These are phyloP conservation scores for Eurytemora carolleeae DNA, from an alignment of 1,140 invertebrate genomes.

Conservation along the genomic window DNA sequence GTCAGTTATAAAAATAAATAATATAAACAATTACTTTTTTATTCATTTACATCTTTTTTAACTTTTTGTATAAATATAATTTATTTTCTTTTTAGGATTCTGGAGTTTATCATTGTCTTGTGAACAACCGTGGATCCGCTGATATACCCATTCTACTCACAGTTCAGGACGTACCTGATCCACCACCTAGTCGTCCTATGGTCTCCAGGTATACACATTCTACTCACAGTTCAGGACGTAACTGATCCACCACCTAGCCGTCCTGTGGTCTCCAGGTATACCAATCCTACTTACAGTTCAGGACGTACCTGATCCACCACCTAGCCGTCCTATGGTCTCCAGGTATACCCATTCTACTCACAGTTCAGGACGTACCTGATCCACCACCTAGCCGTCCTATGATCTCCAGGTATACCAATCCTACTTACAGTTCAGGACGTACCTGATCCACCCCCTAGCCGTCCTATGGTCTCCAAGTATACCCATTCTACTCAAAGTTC, in stretches of 20 bases:
- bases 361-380: conserved; percentile 12
- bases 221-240: conserved; percentile 9
- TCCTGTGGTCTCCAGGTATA: conserved; percentile 8
- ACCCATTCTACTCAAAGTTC: conserved; percentile 4
- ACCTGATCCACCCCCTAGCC: conserved; percentile 10
- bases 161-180: conserved; percentile 13
- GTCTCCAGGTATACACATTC: conserved; percentile 7
- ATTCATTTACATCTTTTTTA: too few species aligned
- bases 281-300: conserved; percentile 5
- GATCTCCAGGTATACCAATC: conserved; percentile 6
- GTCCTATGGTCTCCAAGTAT: conserved; percentile 9
- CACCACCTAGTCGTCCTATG: conserved; percentile 12
- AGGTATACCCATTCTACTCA: conserved; percentile 4
- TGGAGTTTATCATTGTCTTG: conserved; percentile 11
- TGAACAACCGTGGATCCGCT: conserved; percentile 6
- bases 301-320: conserved; percentile 12
- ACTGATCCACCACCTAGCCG: conserved; percentile 9
- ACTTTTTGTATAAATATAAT: too few species aligned
- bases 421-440: conserved; percentile 9
- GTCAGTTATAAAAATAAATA: not conserved
- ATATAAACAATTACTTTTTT: too few species aligned
- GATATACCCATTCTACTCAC: conserved; percentile 9
- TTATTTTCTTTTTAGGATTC: conserved; percentile 5
- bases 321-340: conserved; percentile 11
- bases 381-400: conserved; percentile 8